Evolutionary conservation across 1,140 invertebrate species (phyloP).

Genomic region (Drosophila serrata): DNA sequence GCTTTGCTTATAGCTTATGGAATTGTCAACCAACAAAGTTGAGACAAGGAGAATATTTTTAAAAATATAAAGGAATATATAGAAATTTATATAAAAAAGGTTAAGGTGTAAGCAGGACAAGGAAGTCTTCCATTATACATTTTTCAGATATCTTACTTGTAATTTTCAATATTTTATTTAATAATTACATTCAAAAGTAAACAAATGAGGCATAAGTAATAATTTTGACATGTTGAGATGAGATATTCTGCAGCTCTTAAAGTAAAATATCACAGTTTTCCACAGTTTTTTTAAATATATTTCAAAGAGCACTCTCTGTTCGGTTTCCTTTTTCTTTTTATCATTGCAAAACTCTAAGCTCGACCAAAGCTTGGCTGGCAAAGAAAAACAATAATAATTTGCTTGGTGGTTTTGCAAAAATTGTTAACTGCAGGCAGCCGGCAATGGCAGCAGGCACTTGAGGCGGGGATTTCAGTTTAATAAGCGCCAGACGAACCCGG

Average conservation of each 20-base stretch:
- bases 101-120: background rate
- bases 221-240: too few species aligned
- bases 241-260: too few species aligned
- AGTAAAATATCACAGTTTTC: background rate
- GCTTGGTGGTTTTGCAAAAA: conserved; percentile 60
- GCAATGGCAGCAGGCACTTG: conserved; percentile 60
- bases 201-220: too few species aligned
- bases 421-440: conserved; percentile 61
- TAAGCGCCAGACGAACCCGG: conserved; percentile 70
- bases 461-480: conserved; percentile 80
- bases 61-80: conserved; percentile 14
- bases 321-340: background rate
- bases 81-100: background rate
- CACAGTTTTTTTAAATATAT: background rate
- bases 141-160: too few species aligned
- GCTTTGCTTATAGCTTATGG: conserved; percentile 52
- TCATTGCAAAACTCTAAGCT: conserved; percentile 13
- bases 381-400: conserved; percentile 67
- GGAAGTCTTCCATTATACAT: too few species aligned
- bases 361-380: conserved; percentile 30
- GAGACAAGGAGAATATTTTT: conserved; percentile 24
- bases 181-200: too few species aligned
- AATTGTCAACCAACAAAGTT: conserved; percentile 62
- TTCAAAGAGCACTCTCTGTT: conserved; percentile 4
- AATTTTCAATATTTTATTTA: too few species aligned